Evolutionary conservation across 2,797 vertebrate species (phyloP), one percentile per base, ranked within the genome.

Genomic region (Meriones psammophilus): DNA sequence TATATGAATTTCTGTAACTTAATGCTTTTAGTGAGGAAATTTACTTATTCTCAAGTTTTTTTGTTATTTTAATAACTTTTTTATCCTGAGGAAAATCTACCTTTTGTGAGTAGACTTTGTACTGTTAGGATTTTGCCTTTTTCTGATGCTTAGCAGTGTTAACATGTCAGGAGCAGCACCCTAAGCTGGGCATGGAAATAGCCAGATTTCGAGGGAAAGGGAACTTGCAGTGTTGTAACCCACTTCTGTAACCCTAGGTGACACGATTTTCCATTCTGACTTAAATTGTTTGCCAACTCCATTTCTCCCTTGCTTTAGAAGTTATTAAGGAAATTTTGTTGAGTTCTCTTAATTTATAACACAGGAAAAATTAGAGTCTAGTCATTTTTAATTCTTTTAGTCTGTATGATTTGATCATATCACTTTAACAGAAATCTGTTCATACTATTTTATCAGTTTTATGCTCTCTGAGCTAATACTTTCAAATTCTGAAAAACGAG

Each of bases 321-420:
- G 33, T 68, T 83, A 58, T 74, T 94, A 90, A 30, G 73, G 62
- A 85, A 94, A 86, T 81, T 56, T 91, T 96, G 24, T 8, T 86
- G 90, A 36, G 79, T 80, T 84, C 36, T 64, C 50, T 81, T 80
- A 77, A 89, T 36, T 66, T 92, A 17, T 91, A 66, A 90, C 24
- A 92, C 12, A 91, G 36, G 56, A 92, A 95, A 46, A 94, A 93
- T 83, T 92, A 50, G 71, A 84, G 13, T 91, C 93, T 76, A 95
- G 71, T 92, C 60, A 60, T 95, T 96, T 95, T 91, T 92, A 88
- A 88, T 89, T 88, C 12, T 93, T 89, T 94, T 86, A 87, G 85
- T 89, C 79, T 91, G 1, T 92, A 92, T 83, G 73, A 89, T 91
- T 93, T 74, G 74, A 60, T 62, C 64, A 83, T 2, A 39, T 18